phyloP scores from a whole-genome alignment of 2,797 vertebrate genomes.

The Peromyscus melanophrys region DNA sequence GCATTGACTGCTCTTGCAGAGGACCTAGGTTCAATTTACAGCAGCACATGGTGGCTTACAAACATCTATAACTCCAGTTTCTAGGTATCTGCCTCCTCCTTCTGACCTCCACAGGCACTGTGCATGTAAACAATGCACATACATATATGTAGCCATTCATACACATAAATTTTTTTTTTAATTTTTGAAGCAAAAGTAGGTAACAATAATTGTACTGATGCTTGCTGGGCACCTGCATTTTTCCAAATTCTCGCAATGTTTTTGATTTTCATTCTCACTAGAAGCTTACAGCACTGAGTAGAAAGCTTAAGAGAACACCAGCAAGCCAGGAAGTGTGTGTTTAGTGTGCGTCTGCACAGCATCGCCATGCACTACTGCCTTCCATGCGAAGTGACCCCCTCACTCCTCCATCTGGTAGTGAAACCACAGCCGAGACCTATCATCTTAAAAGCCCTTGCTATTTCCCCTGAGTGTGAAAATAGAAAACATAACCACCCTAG shows the following conservation, averaged over 20 bases:
- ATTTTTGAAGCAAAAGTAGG: neutral
- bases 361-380: neutral
- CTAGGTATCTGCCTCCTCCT: neutral
- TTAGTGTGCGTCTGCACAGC: neutral
- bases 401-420: neutral
- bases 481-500: neutral
- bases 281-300: neutral
- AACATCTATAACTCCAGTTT: neutral
- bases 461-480: neutral
- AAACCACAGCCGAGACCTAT: neutral
- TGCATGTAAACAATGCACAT: neutral
- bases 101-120: neutral
- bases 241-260: slow-evolving; percentile 12
- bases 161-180: neutral
- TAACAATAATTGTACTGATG: neutral
- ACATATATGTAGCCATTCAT: neutral
- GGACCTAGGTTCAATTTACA: neutral
- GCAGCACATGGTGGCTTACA: neutral
- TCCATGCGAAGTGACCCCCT: neutral
- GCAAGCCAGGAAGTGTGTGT: neutral
- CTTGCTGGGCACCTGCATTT: neutral
- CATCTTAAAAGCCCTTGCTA: neutral
- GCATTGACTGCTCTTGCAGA: neutral
- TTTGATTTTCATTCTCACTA: neutral
- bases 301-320: neutral